Evolutionary conservation across 2,888 invertebrate genomes (phyloP).

Genomic region (Adelognathus sp.): DNA sequence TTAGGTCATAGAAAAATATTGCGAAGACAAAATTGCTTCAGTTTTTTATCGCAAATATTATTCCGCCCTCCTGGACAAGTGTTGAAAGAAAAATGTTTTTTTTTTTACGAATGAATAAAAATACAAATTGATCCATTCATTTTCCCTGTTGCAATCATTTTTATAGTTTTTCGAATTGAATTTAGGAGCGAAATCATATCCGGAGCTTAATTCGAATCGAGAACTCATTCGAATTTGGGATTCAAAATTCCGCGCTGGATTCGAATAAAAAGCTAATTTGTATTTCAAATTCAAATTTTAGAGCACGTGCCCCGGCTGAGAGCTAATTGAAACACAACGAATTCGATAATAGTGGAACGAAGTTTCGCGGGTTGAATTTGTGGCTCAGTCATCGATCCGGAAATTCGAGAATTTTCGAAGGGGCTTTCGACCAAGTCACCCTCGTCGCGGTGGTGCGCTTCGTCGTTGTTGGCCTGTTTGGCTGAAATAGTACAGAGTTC

Average conservation of each 20-base stretch:
- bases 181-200: background rate
- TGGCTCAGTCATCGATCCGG: background rate
- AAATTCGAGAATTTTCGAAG: constrained; percentile 18
- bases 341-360: background rate
- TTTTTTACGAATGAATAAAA: too few species aligned
- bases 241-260: too few species aligned
- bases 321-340: background rate
- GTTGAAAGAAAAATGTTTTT: too few species aligned
- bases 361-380: background rate
- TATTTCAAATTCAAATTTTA: background rate
- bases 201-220: background rate
- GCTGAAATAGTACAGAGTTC: background rate
- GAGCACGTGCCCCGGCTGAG: too few species aligned
- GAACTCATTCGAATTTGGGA: background rate
- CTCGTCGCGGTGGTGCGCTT: too few species aligned
- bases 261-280: background rate
- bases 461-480: background rate
- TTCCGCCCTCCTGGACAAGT: too few species aligned
- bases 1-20: too few species aligned
- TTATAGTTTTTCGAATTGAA: background rate
- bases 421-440: constrained; percentile 6
- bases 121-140: too few species aligned
- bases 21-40: too few species aligned
- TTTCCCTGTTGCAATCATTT: background rate
- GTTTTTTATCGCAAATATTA: too few species aligned